Base-by-base conservation (phyloP, 1,140 invertebrate species). In the Hycleus cichorii region DNA sequence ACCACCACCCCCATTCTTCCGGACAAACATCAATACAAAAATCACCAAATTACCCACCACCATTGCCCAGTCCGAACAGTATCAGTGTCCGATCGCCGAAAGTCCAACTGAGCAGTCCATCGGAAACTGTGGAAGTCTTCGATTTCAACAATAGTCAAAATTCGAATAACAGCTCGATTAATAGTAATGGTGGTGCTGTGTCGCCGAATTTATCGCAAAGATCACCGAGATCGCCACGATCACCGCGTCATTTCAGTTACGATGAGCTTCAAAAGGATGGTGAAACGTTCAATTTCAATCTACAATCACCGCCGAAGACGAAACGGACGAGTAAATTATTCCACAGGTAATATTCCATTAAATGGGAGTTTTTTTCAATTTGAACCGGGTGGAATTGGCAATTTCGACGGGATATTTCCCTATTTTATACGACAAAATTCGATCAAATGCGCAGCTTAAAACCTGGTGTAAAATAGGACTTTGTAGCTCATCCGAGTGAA, bases 271-370 rank as follows among this genome's bases (percentile, higher is more conserved):
- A 56, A n/a, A 39, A 46, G 24, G 46, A 63, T 27, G 42, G 48
- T 42, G 59, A 58, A 59, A 47, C 38, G 10, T 62, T 59, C 52
- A 64, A 66, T 47, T 69, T 71, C 57, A 63, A 69, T 52, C 38
- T 70, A 6, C 64, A 67, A 43, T 59, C 59, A 8, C 65, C 67
- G 10, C 65, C 66, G 7, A 69, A 69, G 47, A 57, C 61, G 24
- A 62, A 60, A 48, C 50, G 57, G 12, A 32, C 32, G 4, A 64
- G 60, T 42, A 62, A 55, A 54, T 24, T 58, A 11, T 64, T 50
- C 48, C 60, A 60, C 24, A 59, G 64, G 32, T 32, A 32, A 32
- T 32, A 32, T 2, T 32, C 7, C 7, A 7, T 32, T 18, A 18
- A 18, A 18, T 18, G 18, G 18, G 18, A 18, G 18, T 18, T 18